phyloP scores from a whole-genome alignment of 2,888 invertebrate genomes.

The Julus scandinavius region DNA sequence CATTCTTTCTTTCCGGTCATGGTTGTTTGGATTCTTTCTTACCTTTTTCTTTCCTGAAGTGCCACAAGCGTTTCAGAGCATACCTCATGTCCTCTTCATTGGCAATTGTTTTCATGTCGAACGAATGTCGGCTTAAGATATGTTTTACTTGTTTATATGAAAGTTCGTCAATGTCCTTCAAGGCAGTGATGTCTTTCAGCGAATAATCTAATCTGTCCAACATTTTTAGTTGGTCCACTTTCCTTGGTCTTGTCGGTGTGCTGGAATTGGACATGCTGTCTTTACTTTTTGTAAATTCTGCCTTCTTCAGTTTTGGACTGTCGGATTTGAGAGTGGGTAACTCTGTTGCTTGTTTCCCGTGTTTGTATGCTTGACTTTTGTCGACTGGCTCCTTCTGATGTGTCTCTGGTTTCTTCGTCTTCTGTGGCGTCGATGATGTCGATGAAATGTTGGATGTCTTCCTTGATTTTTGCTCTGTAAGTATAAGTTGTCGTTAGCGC shows the following conservation, averaged over 20 bases:
- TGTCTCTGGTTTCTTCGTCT: neutral
- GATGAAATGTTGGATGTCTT: neutral
- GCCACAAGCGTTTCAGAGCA: neutral
- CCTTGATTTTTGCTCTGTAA: neutral
- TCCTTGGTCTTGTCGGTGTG: neutral
- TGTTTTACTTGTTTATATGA: neutral
- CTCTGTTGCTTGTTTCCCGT: neutral
- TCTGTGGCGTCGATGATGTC: neutral
- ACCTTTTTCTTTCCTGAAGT: neutral
- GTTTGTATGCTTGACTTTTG: neutral
- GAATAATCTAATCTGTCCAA: conserved; percentile 5
- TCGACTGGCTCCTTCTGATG: neutral
- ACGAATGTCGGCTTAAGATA: neutral
- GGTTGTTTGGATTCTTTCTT: neutral
- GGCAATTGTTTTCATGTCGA: neutral
- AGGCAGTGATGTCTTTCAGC: neutral
- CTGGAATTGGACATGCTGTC: neutral
- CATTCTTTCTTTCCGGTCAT: neutral
- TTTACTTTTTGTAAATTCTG: neutral
- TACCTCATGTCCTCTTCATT: neutral
- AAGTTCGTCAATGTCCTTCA: conserved; percentile 33
- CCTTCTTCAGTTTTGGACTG: conserved; percentile 4
- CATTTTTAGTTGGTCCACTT: neutral
- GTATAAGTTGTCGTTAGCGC: neutral
- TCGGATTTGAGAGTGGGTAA: neutral